A percentile compares a stretch with the other conserved stretches of the same genome.
These are phyloP conservation scores for Athrips mouffetella DNA, from an alignment of 2,888 invertebrate genomes.

Conservation along the genomic window DNA sequence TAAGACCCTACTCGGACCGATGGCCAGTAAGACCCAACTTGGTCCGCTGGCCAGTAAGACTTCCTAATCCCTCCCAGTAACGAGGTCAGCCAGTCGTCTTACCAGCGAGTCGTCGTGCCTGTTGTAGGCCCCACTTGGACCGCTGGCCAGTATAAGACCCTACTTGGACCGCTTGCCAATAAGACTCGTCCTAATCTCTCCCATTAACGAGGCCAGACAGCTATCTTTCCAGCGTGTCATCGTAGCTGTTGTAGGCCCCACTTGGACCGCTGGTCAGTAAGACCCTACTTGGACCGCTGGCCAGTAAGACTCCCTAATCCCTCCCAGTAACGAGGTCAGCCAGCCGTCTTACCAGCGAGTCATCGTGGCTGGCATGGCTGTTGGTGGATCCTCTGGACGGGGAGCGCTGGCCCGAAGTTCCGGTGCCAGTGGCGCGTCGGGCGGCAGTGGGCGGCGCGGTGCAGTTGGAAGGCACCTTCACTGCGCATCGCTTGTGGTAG, in stretches of 20 bases:
- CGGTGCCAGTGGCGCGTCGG: conserved; percentile 39
- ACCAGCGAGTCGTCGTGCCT: conserved; percentile 86
- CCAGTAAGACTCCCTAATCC: not conserved
- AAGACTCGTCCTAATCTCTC: too few relatives aligned
- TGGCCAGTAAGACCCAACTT: too few relatives aligned
- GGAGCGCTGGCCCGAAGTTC: conserved; percentile 68
- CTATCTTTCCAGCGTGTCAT: too few relatives aligned
- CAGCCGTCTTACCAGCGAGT: conserved; percentile 88
- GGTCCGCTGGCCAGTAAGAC: too few relatives aligned
- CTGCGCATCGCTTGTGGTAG: conserved; percentile 98
- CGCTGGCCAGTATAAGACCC: too few relatives aligned
- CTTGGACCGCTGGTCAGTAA: not conserved
- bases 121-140: too few relatives aligned
- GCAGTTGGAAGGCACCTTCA: conserved; percentile 99
- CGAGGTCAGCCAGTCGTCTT: conserved; percentile 82
- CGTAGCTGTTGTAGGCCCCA: too few relatives aligned
- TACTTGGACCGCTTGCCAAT: too few relatives aligned
- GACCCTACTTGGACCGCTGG: not conserved
- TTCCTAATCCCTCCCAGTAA: conserved; percentile 54
- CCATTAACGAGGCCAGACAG: too few relatives aligned
- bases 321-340: conserved; percentile 75
- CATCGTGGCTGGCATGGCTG: conserved; percentile 73
- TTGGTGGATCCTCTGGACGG: conserved; percentile 85
- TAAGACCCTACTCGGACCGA: too few relatives aligned
- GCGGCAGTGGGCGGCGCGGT: conserved; percentile 50